phyloP scores from a whole-genome alignment of 2,797 vertebrate genomes.

The Lophius americanus region DNA sequence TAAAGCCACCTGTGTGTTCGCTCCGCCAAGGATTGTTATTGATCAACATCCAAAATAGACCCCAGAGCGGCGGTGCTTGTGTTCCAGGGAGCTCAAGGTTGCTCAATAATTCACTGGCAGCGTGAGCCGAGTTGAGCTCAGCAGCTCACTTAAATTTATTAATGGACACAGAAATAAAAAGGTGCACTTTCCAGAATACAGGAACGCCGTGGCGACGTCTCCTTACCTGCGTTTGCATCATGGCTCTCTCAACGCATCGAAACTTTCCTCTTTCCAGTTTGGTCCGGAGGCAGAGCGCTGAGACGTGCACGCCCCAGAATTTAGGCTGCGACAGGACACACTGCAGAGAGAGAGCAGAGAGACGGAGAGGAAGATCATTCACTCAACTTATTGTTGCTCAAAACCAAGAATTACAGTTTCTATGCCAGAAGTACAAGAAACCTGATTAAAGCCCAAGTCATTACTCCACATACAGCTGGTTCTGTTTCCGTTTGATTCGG shows the following conservation, averaged over 20 bases:
- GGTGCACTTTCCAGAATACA: too few species aligned
- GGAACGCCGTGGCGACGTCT: background rate
- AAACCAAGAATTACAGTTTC: too few species aligned
- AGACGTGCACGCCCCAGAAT: constrained; percentile 93
- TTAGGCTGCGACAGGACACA: constrained; percentile 92
- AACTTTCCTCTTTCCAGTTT: constrained; percentile 89
- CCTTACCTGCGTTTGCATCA: constrained; percentile 95
- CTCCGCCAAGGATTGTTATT: constrained; percentile 43
- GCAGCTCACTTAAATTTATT: constrained; percentile 15
- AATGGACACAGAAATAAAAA: constrained; percentile 1
- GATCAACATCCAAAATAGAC: constrained; percentile 53
- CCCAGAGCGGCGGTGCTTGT: constrained; percentile 40
- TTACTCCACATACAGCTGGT: too few species aligned
- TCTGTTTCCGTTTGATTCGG: too few species aligned
- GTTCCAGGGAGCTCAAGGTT: constrained; percentile 35
- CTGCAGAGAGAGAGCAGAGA: constrained; percentile 68
- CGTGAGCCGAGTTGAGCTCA: constrained; percentile 7
- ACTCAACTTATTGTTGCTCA: too few species aligned
- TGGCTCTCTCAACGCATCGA: constrained; percentile 91
- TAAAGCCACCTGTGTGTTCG: constrained; percentile 22
- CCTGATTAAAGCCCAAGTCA: too few species aligned
- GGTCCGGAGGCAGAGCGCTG: constrained; percentile 89
- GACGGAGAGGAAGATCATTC: background rate
- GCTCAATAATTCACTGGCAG: constrained; percentile 30
- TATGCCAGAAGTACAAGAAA: too few species aligned